Evolutionary conservation across 2,113 vertebrate genomes (phyloP), one percentile per base, ranked within the genome.

Genomic region (Barnardius zonarius): DNA sequence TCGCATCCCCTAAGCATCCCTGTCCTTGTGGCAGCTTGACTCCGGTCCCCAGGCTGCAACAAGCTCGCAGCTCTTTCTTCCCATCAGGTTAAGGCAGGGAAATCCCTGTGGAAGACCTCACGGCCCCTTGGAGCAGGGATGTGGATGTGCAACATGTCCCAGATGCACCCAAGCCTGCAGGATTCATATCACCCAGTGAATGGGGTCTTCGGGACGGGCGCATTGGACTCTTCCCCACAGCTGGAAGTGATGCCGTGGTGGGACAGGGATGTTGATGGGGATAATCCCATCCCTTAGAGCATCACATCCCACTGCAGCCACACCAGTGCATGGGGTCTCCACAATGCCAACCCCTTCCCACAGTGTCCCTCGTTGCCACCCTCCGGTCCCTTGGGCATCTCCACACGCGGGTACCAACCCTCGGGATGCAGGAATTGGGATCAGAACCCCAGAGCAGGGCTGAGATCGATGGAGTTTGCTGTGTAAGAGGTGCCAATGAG

Each of bases 361-460:
- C 8, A 0, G 0, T 31, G 37, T 33, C 43, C 57, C 79, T n/a
- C 37, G 6, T 0, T 15, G 43, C 27, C 76, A 25, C 17, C 10
- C 20, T 44, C 57, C 2, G 2, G 9, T 44, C 22, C 75, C 27
- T 37, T 11, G 33, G 31, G 8, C 63, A 27, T 8, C 33, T 18
- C 69, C 13, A 59, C 24, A 4, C 30, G 8, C 1, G 8, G 63
- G 46, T 35, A 25, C 57, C 37, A 9, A 16, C 15, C 28, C 51
- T 49, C 5, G 5, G 55, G 46, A 7, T 33, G 14, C 6, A 12
- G 33, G 28, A 24, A 28, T 10, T 8, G 7, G 39, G 24, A 17
- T 44, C 13, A 31, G 59, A 30, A 9, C 13, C 18, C 25, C 20
- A 1, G 1, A 1, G 33, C 7, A 0, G 13, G 35, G 5, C 35